Evolutionary conservation across 2,888 invertebrate genomes (phyloP).

Genomic region (Agrotis segetum): DNA sequence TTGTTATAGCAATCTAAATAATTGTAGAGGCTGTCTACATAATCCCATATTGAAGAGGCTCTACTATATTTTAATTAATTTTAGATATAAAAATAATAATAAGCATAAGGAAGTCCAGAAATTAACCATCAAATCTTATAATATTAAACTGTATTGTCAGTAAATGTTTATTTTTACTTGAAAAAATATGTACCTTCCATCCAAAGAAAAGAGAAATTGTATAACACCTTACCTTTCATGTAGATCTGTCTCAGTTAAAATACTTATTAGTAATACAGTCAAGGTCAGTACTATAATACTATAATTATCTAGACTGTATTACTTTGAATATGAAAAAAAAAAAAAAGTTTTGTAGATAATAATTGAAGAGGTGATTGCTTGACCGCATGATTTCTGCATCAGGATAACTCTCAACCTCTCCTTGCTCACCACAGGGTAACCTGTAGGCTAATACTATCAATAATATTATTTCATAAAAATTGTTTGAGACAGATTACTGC

Average conservation of each 20-base stretch:
- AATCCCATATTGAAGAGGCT: background rate
- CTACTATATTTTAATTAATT: slow-evolving; percentile 14
- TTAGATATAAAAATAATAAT: slow-evolving; percentile 3
- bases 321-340: background rate
- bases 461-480: background rate
- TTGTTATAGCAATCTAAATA: background rate
- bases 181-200: background rate
- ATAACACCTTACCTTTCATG: slow-evolving; percentile 10
- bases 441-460: slow-evolving; percentile 11
- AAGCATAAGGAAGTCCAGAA: background rate
- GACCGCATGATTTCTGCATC: background rate
- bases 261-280: background rate
- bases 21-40: no score
- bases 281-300: background rate
- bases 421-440: slow-evolving; percentile 11
- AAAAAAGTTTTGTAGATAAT: background rate
- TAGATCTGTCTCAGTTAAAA: slow-evolving; percentile 7
- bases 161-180: background rate
- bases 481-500: slow-evolving; percentile 23
- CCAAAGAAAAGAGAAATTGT: slow-evolving; percentile 1
- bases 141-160: background rate
- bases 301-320: background rate
- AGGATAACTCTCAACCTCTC: background rate
- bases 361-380: background rate
- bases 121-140: background rate